Base-by-base conservation (phyloP, 2,113 vertebrate genomes). In the Amblyornis subalaris region DNA sequence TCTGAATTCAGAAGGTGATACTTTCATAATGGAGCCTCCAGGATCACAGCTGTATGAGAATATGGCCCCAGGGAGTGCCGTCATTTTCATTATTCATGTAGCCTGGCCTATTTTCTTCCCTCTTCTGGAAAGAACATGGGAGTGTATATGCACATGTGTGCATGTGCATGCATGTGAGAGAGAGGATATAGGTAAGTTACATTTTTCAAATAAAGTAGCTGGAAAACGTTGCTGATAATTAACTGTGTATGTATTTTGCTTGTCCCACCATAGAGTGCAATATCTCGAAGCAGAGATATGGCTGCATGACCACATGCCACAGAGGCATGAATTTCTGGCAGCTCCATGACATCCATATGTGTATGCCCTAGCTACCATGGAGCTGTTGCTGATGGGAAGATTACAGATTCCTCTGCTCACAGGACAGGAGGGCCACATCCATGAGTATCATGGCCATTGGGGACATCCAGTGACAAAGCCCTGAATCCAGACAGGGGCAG, bases 1-100 rank as follows among this genome's bases (percentile, higher is more conserved):
- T 38, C 89, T 65, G 79, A 76, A 76, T 73, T 69, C 28, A 47
- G 29, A 90, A 86, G 89, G 60, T 69, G 76, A 86, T 44, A 21
- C 22, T 75, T 88, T 45, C 23, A 25, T 61, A 78, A 58, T n/a
- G 40, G 62, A 83, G 33, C 65, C 8, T 6, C 64, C 35, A 21
- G 16, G 60, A 88, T 83, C 67, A 73, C 42, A 58, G 71, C 38
- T 70, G 42, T 77, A 21, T 70, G 64, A 86, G 42, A 93, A 79
- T 45, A 72, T 23, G 73, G 21, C 94, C 80, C 72, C 31, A 35
- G 83, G 72, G 91, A 90, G 54, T 48, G 42, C 33, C 64, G 70
- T 62, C 14, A 9, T 93, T 88, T 94, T 90, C 64, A 90, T 92
- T 95, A 95, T 92, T 94, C 86, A 90, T 96, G 26, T 50, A 66